Conservation (phyloP, 2,113 vertebrate genomes). For the Phaethon lepturus region DNA sequence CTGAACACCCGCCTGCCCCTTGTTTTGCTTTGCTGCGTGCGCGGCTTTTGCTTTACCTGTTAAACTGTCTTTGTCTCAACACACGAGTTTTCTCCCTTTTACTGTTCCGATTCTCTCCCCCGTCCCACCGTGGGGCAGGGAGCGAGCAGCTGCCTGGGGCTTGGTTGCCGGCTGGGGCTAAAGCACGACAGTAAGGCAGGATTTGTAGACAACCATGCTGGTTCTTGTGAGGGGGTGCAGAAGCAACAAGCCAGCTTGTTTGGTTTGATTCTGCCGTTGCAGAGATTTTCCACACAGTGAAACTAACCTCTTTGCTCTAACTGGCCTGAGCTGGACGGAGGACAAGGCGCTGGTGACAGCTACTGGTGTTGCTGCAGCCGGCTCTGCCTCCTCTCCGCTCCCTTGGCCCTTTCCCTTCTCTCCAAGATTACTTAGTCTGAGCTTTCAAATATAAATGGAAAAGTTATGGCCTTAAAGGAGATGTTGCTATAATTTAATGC, state of each 20-base stretch:
- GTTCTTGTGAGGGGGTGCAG: fast-evolving
- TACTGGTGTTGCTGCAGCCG: not conserved
- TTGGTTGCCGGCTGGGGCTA: too few relatives aligned
- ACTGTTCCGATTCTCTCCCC: too few relatives aligned
- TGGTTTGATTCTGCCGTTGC: not conserved
- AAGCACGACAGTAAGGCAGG: too few relatives aligned
- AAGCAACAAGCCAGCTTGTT: not conserved
- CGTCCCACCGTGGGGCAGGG: too few relatives aligned
- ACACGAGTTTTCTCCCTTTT: too few relatives aligned
- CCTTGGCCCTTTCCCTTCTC: not conserved
- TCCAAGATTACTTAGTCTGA: not conserved
- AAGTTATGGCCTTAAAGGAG: not conserved
- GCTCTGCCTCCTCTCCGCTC: not conserved
- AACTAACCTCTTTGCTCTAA: not conserved
- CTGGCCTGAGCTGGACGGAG: not conserved
- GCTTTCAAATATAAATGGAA: not conserved
- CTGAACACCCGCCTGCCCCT: too few relatives aligned
- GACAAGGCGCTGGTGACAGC: not conserved
- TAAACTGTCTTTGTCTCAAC: too few relatives aligned
- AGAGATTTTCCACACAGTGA: not conserved
- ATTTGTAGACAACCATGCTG: fast-evolving
- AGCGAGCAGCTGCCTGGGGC: too few relatives aligned
- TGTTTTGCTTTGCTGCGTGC: too few relatives aligned
- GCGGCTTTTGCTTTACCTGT: too few relatives aligned
- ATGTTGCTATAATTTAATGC: not conserved